Percentiles rank a stretch among this genome's conserved stretches.
phyloP scores from a whole-genome alignment of 2,797 vertebrate genomes.

The Rhincodon typus region DNA sequence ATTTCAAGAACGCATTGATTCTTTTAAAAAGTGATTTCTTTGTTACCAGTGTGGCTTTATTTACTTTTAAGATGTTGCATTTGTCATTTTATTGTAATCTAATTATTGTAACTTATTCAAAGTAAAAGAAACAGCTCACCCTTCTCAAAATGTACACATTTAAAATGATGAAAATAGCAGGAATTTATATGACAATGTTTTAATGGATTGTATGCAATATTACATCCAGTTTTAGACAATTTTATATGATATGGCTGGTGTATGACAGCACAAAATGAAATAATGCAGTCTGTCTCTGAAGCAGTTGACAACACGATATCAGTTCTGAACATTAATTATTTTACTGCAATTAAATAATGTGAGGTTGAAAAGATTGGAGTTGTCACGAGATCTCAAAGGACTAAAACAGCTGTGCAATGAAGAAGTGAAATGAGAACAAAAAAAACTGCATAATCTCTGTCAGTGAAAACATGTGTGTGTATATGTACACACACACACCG shows the following conservation, averaged over 20 bases:
- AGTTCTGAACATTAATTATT: background rate
- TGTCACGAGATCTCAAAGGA: conserved; percentile 47
- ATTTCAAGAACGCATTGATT: background rate
- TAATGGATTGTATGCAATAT: background rate
- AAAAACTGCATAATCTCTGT: conserved; percentile 39
- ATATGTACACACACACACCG: conserved; percentile 45
- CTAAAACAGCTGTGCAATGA: conserved; percentile 37
- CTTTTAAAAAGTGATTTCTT: background rate
- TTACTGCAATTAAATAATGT: too few species aligned
- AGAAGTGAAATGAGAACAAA: conserved; percentile 43
- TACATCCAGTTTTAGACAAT: background rate
- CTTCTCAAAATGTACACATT: background rate
- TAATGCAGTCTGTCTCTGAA: background rate
- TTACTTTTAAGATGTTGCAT: background rate
- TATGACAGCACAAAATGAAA: background rate
- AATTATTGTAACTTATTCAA: background rate
- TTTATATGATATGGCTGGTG: background rate
- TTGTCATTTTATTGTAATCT: background rate
- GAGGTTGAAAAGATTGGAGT: conserved; percentile 35
- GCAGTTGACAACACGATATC: background rate
- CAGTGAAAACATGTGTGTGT: conserved; percentile 40
- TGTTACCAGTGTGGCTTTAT: background rate
- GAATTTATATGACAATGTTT: background rate
- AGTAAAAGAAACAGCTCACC: background rate
- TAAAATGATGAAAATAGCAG: background rate